phyloP scores from a whole-genome alignment of 2,113 vertebrate genomes.

The Athene cunicularia region DNA sequence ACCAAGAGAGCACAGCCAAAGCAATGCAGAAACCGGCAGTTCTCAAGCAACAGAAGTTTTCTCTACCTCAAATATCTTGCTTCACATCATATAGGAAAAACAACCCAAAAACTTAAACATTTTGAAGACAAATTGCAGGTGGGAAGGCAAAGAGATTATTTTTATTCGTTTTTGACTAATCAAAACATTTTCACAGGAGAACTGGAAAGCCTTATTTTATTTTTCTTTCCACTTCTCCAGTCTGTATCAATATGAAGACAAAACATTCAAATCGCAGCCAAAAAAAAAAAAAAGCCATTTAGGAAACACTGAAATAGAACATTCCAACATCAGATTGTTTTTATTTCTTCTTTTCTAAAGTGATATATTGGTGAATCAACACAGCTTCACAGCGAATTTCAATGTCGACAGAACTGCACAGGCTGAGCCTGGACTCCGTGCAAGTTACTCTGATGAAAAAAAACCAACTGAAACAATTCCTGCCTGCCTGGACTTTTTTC shows the following conservation, averaged over 20 bases:
- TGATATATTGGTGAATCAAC: neutral
- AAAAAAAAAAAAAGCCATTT: neutral
- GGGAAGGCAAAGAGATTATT: neutral
- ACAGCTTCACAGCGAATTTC: neutral
- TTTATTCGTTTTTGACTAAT: neutral
- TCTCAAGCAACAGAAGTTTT: neutral
- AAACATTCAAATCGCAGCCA: slow-evolving; percentile 22
- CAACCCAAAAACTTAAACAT: neutral
- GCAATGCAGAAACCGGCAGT: neutral
- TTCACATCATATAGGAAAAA: neutral
- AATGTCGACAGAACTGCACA: neutral
- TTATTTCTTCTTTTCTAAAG: neutral
- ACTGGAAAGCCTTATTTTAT: neutral
- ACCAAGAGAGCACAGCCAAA: neutral
- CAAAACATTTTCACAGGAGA: neutral
- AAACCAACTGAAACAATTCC: neutral
- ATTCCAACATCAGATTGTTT: neutral
- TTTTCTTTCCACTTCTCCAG: neutral
- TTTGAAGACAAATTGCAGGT: neutral
- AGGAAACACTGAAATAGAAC: neutral
- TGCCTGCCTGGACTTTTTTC: neutral
- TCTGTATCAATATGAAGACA: neutral
- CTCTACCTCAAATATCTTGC: neutral
- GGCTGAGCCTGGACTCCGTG: neutral
- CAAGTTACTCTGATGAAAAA: neutral